These are phyloP conservation scores for Sylvia borin DNA, from an alignment of 2,797 vertebrate genomes.

Conservation along the genomic window DNA sequence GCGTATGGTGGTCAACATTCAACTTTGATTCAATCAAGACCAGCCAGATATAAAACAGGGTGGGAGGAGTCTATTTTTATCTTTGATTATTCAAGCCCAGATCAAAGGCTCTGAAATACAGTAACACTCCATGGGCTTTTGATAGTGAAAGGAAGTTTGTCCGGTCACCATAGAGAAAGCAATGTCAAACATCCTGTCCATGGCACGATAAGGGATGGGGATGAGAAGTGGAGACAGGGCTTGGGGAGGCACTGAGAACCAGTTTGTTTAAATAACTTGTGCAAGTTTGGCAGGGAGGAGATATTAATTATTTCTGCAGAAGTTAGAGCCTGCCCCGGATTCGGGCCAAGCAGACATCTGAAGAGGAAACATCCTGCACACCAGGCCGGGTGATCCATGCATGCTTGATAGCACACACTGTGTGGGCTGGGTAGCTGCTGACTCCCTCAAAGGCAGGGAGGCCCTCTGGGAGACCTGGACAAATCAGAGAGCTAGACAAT, in stretches of 20 bases:
- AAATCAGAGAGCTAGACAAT: background rate
- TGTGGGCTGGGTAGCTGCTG: slow-evolving; percentile 23
- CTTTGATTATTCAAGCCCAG: slow-evolving; percentile 55
- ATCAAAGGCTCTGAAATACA: slow-evolving; percentile 57
- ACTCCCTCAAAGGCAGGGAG: background rate
- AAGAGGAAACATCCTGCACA: slow-evolving; percentile 58
- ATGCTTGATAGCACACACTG: background rate
- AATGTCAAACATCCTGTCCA: slow-evolving; percentile 38
- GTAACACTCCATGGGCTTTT: slow-evolving; percentile 44
- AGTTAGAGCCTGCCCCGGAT: background rate
- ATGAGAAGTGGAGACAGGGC: background rate
- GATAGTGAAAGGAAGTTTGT: slow-evolving; percentile 64
- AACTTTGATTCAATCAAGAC: background rate
- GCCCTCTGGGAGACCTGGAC: background rate
- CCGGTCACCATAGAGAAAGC: slow-evolving; percentile 44
- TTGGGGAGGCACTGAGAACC: slow-evolving; percentile 32
- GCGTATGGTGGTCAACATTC: background rate
- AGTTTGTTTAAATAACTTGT: slow-evolving; percentile 55
- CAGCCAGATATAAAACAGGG: background rate
- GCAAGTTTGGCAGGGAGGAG: slow-evolving; percentile 11
- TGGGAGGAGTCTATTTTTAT: slow-evolving; percentile 21
- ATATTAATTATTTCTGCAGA: slow-evolving; percentile 62
- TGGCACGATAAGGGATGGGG: slow-evolving; percentile 48
- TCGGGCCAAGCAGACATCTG: slow-evolving; percentile 28
- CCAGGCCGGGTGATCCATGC: background rate